Evolutionary conservation across 2,888 invertebrate species (phyloP).

Genomic region (Ryuthela nishihirai): DNA sequence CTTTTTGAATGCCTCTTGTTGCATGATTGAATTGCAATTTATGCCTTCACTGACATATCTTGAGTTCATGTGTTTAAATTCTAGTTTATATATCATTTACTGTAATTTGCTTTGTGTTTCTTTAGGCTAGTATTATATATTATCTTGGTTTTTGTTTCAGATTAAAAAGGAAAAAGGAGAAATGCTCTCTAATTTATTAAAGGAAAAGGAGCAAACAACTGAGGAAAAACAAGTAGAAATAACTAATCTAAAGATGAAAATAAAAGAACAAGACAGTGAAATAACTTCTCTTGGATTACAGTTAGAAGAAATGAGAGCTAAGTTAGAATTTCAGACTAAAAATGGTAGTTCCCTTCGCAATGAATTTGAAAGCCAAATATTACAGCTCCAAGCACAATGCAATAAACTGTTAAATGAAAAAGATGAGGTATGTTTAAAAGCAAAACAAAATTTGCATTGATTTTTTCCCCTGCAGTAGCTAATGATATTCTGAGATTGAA

Average conservation of each 20-base stretch:
- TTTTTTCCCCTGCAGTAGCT: too few species aligned
- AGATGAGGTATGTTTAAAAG: slow-evolving; percentile 7
- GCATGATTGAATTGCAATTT: too few species aligned
- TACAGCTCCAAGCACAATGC: background rate
- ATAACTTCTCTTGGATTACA: background rate
- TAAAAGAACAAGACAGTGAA: slow-evolving; percentile 2
- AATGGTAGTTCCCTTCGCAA: background rate
- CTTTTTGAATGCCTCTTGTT: too few species aligned
- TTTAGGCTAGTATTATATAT: too few species aligned
- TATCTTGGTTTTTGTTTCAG: too few species aligned
- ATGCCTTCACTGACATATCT: too few species aligned
- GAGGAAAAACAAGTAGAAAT: slow-evolving; percentile 3
- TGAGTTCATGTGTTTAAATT: too few species aligned
- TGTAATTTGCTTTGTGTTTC: too few species aligned
- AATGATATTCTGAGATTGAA: too few species aligned
- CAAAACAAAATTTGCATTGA: too few species aligned
- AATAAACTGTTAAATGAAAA: slow-evolving; percentile 5
- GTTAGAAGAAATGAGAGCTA: slow-evolving; percentile 1
- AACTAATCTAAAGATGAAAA: background rate
- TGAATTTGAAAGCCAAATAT: background rate
- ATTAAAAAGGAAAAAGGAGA: slow-evolving; percentile 3
- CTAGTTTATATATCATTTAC: too few species aligned
- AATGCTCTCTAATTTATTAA: background rate
- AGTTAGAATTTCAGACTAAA: background rate
- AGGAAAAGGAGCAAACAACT: background rate